Base-by-base conservation (phyloP, 2,797 vertebrate genomes). In the Margarornis squamiger region DNA sequence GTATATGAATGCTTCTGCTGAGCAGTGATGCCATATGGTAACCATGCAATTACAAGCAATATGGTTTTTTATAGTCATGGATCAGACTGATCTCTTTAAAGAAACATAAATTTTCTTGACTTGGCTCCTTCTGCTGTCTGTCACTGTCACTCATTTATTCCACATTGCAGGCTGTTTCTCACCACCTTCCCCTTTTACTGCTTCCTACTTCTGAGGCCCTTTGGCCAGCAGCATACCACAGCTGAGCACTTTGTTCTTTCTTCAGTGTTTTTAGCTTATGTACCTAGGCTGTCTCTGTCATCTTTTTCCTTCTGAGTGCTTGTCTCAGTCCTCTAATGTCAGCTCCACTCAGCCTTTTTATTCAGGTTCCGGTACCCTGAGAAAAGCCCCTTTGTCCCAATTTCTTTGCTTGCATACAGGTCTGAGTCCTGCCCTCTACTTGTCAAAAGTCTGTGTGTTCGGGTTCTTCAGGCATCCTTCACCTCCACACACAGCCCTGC, bases 1-100 rank as follows among this genome's bases (percentile, higher is more conserved):
- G 61, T 90, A 24, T n/a, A 72, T 6, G 38, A 83, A 51, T 61
- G 30, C 16, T 79, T 85, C 34, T 83, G 34, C 41, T 72, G 49
- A 90, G 72, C 57, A 80, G n/a, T 43, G n/a, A 38, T 84, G 41
- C 82, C 86, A 75, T 90, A 78, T 75, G 76, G 62, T 77, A 95
- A 48, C n/a, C 16, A 8, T 12, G 22, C 41, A 86, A 80, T 83
- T 90, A 61, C 36, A 72, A 78, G 78, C 27, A 78, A 6, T 77
- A 5, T 39, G n/a, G 0, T 1, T 41, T 66, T 92, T 65, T 88
- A 51, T 62, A 76, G 43, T 68, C 8, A 9, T 58, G 39, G 79
- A 62, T 86, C 76, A 81, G 80, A 90, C n/a, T 3, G 12, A 38
- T 82, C 43, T 72, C 85, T 93, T 89, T 66, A 73, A 91, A 74